These are phyloP conservation scores for Eulemur albifrons DNA, from an alignment of 2,797 vertebrate species.

Conservation along the genomic window DNA sequence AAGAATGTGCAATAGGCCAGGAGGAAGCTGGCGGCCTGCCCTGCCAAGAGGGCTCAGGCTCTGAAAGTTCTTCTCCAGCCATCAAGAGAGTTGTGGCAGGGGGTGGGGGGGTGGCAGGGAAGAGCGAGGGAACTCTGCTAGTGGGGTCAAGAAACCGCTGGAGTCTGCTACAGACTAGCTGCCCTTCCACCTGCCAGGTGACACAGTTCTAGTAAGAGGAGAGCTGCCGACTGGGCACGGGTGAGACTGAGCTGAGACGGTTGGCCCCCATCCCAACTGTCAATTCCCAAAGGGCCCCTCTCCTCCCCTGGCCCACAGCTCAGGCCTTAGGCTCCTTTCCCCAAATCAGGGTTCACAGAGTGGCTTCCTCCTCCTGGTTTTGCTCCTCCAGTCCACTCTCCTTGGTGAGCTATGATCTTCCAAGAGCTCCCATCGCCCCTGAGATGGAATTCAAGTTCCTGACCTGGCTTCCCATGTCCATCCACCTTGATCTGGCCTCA, in stretches of 20 bases:
- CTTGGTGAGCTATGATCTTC: neutral
- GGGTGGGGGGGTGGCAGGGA: too few species aligned
- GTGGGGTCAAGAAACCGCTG: neutral
- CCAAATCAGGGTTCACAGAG: neutral
- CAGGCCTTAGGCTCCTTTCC: neutral
- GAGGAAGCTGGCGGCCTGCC: neutral
- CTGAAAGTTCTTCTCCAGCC: neutral
- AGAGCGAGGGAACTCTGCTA: neutral
- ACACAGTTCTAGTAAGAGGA: neutral
- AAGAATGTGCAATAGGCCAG: neutral
- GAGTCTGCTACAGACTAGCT: neutral
- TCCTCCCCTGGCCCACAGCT: neutral
- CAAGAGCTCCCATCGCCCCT: neutral
- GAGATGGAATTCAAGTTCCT: slow-evolving; percentile 32
- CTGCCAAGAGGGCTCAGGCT: neutral
- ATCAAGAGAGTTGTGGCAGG: neutral
- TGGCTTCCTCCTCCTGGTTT: neutral
- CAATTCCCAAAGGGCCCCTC: neutral
- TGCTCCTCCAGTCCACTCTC: neutral
- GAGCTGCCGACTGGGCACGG: neutral
- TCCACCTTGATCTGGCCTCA: neutral
- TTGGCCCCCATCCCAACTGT: neutral
- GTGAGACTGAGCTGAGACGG: neutral
- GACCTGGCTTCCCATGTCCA: neutral
- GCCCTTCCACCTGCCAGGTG: neutral